Evolutionary conservation across 2,797 vertebrate genomes (phyloP), one percentile per base, ranked within the genome.

Genomic region (Hylomyscus alleni): DNA sequence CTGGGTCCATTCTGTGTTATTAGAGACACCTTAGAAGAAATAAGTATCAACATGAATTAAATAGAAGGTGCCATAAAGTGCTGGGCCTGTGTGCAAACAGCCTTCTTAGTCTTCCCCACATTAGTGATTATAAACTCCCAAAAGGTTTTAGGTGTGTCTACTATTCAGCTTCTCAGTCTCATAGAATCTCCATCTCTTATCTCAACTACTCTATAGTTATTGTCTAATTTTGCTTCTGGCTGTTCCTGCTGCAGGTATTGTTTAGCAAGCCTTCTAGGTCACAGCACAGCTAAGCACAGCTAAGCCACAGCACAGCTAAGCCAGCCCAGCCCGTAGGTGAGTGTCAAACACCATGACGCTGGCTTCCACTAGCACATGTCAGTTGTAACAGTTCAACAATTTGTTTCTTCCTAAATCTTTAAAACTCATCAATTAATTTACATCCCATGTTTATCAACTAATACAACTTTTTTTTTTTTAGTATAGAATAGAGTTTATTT

Each of bases 341-440:
- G 0, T 72, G 73, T 6, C 0, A 17, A 81, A 60, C 24, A 22
- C 58, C 14, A 0, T 1, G 37, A 22, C 13, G 0, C 24, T 14
- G 20, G 47, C 67, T 54, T 15, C 75, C 62, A 44, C 67, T 69
- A 37, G 11, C 20, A 1, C 15, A 17, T 40, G 20, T 29, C 81
- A 14, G 24, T 54, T 76, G 37, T n/a, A 81, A 73, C 15, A 62
- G 10, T 75, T 84, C 26, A 47, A 40, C 31, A 22, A 6, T 67
- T 89, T 17, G 8, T 92, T 90, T 92, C 94, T 85, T 44, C 85
- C 93, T 72, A 34, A 1, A 19, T 72, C 50, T 6, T 69, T 60
- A 20, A 22, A 29, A 9, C 29, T 52, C 65, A n/a, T 34, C 56
- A 34, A 29, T 85, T 92, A 89, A 29, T 76, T 94, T 91, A 78